These are phyloP conservation scores for Dione juno DNA, from an alignment of 2,888 invertebrate species.

Conservation along the genomic window DNA sequence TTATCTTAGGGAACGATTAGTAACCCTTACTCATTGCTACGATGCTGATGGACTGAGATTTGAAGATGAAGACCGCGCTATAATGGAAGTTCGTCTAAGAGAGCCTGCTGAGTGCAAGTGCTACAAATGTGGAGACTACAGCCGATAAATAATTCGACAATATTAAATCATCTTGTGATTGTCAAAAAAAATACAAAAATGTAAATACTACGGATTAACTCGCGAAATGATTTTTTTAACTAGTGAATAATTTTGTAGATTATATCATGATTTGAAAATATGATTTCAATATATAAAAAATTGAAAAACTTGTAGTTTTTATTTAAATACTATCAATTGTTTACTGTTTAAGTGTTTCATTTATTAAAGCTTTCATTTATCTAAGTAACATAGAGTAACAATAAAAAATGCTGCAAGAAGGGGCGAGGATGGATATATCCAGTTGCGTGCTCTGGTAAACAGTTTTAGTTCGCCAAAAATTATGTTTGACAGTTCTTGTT, in stretches of 20 bases:
- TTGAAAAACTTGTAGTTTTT: constrained; percentile 30
- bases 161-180: background rate
- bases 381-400: no score
- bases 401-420: no score
- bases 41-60: constrained; percentile 93
- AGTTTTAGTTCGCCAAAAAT: no score
- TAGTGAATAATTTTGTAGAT: background rate
- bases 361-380: no score
- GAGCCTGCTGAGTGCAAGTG: constrained; percentile 96
- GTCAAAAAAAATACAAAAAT: background rate
- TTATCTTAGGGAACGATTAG: constrained; percentile 90
- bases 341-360: background rate
- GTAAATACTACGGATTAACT: constrained; percentile 7
- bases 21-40: constrained; percentile 93
- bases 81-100: constrained; percentile 91
- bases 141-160: constrained; percentile 79
- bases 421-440: no score
- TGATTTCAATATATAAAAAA: constrained; percentile 12
- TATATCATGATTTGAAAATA: background rate
- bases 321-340: background rate
- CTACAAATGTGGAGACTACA: constrained; percentile 94
- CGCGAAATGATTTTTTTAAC: background rate
- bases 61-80: constrained; percentile 86
- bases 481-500: no score
- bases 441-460: no score